Conservation (phyloP, 2,888 invertebrate species). For the Drosophila macrospina region DNA sequence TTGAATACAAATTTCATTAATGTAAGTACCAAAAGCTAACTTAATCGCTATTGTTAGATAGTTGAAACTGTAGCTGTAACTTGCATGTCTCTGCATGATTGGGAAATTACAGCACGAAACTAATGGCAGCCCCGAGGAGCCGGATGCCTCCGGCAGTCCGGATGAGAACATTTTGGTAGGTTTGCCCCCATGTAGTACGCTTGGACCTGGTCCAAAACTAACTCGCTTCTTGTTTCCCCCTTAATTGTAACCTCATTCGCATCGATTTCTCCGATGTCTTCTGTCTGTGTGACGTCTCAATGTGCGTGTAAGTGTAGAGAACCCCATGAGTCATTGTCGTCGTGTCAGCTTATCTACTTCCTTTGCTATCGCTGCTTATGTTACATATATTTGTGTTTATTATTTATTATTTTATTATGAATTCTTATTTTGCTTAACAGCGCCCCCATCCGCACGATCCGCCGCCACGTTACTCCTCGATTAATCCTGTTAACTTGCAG, state of each 20-base stretch:
- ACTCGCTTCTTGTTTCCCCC: constrained; percentile 60
- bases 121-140: constrained; percentile 85
- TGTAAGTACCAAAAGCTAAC: constrained; percentile 81
- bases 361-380: constrained; percentile 15
- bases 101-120: constrained; percentile 87
- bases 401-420: constrained; percentile 38
- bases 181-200: constrained; percentile 47
- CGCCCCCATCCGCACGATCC: constrained; percentile 81
- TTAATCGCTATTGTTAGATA: background rate
- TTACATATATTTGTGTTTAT: constrained; percentile 26
- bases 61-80: constrained; percentile 24
- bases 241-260: constrained; percentile 32
- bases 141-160: constrained; percentile 90
- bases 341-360: constrained; percentile 27
- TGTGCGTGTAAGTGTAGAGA: constrained; percentile 65
- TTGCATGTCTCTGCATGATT: constrained; percentile 68
- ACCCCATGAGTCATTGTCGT: constrained; percentile 56
- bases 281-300: constrained; percentile 56
- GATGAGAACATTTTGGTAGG: constrained; percentile 91
- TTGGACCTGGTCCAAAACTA: constrained; percentile 48
- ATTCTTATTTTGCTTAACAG: constrained; percentile 63
- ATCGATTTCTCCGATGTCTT: constrained; percentile 18
- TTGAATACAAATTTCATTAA: constrained; percentile 87
- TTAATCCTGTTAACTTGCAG: constrained; percentile 85
- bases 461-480: constrained; percentile 85